Evolutionary conservation across 2,113 vertebrate genomes (phyloP), one percentile per base, ranked within the genome.

Genomic region (Edolisoma coerulescens): DNA sequence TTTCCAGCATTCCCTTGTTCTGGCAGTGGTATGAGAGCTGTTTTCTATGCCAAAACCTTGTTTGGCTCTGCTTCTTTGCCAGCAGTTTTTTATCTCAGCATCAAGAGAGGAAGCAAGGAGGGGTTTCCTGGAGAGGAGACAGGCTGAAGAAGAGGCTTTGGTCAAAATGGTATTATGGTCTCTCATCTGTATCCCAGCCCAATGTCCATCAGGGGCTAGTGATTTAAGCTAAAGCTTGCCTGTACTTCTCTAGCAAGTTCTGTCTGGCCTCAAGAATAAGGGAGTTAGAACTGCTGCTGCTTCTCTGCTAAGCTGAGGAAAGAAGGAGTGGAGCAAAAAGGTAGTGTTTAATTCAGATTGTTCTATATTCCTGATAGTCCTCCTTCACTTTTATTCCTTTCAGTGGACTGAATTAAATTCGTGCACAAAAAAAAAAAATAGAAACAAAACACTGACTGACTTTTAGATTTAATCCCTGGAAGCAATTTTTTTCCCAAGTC

Each of bases 1-100:
- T 79, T 93, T 89, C 74, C 95, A 95, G 45, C 57, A 71, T 94
- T 97, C 89, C 61, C 91, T 87, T 71, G 20, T 89, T 82, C 69
- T 95, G 89, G 89, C 93, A 92, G 52, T n/a, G 44, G 80, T 77
- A 19, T 3, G 41, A 93, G 77, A 76, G 37, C 60, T 59, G 45
- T 45, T 84, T 89, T 53, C 49, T 53, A 27, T 44, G 93, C 91
- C 95, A 95, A 76, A 92, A 52, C 50, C 67, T 84, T 74, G 54
- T 59, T 92, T 90, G 91, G 83, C 83, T 95, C 64, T 37, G 39
- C 83, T 84, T 57, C 83, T 87, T 59, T 82, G 95, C 93, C 93
- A 95, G 89, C 64, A 90, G 84, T 33, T 91, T 67, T 95, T 95
- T 79, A 89, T 95, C 84, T 87, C 49, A 2, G 60, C 87, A 78